These are phyloP conservation scores for Pristionchus fissidentatus DNA, from an alignment of 2,888 invertebrate species.

Conservation along the genomic window DNA sequence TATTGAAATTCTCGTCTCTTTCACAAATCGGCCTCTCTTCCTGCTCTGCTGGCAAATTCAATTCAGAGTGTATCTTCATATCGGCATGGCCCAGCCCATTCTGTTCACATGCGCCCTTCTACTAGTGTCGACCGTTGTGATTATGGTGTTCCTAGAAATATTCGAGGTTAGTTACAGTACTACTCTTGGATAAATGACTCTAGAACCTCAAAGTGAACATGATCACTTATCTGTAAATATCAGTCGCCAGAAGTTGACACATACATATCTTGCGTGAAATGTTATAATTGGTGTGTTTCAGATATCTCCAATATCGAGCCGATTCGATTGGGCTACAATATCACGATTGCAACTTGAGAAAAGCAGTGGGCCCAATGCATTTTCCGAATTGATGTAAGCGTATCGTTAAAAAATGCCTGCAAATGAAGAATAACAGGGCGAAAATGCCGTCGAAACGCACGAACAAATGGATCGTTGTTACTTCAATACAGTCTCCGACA, in stretches of 20 bases:
- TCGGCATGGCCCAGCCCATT: neutral
- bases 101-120: conserved; percentile 9
- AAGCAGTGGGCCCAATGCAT: neutral
- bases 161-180: neutral
- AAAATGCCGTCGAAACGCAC: conserved; percentile 1
- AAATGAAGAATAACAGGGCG: neutral
- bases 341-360: conserved; percentile 4
- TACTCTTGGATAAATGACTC: neutral
- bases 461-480: conserved; percentile 55
- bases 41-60: too few relatives aligned
- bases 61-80: too few relatives aligned
- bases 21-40: too few relatives aligned
- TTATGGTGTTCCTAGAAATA: conserved; percentile 18
- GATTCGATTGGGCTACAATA: neutral
- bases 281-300: too few relatives aligned
- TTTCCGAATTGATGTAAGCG: neutral
- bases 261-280: too few relatives aligned
- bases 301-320: neutral
- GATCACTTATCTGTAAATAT: too few relatives aligned
- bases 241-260: too few relatives aligned
- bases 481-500: conserved; percentile 51
- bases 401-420: neutral
- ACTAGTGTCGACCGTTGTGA: neutral
- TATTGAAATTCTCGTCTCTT: too few relatives aligned
- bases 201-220: neutral